These are phyloP conservation scores for Enteromius fasciolatus DNA, from an alignment of 2,797 vertebrate species.

Conservation along the genomic window DNA sequence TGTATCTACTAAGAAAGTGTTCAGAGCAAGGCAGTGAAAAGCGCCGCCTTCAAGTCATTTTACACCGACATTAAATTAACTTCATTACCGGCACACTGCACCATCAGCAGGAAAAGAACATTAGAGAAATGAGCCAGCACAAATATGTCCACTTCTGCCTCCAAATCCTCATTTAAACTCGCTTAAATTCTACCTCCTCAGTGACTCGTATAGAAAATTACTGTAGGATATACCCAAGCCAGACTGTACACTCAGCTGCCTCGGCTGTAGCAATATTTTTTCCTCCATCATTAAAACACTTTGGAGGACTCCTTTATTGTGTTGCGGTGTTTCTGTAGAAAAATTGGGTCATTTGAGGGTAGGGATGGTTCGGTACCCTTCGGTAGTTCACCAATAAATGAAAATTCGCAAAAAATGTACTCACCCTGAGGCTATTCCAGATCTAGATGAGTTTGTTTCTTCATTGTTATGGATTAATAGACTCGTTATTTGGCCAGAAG, in stretches of 20 bases:
- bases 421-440: not conserved
- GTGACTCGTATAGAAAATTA: slow-evolving; percentile 10
- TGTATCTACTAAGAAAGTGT: slow-evolving; percentile 18
- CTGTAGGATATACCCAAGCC: slow-evolving; percentile 28
- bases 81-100: slow-evolving; percentile 44
- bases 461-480: not conserved
- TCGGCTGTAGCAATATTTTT: not conserved
- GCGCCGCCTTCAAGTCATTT: slow-evolving; percentile 27
- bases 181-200: slow-evolving; percentile 42
- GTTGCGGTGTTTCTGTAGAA: not conserved
- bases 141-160: slow-evolving; percentile 43
- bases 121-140: slow-evolving; percentile 57
- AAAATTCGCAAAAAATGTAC: not conserved
- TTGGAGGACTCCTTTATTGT: not conserved
- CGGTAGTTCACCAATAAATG: not conserved
- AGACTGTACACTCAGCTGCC: slow-evolving; percentile 8
- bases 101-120: slow-evolving; percentile 48
- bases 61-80: slow-evolving; percentile 38
- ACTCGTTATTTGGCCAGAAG: not conserved
- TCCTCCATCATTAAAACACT: slow-evolving; percentile 8
- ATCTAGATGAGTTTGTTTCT: not conserved
- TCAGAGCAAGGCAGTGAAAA: slow-evolving; percentile 11
- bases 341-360: not conserved
- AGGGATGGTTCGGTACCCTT: too few relatives aligned
- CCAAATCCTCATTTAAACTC: slow-evolving; percentile 51